Evolutionary conservation across 2,797 vertebrate genomes (phyloP), one percentile per base, ranked within the genome.

Genomic region (Allobates femoralis): DNA sequence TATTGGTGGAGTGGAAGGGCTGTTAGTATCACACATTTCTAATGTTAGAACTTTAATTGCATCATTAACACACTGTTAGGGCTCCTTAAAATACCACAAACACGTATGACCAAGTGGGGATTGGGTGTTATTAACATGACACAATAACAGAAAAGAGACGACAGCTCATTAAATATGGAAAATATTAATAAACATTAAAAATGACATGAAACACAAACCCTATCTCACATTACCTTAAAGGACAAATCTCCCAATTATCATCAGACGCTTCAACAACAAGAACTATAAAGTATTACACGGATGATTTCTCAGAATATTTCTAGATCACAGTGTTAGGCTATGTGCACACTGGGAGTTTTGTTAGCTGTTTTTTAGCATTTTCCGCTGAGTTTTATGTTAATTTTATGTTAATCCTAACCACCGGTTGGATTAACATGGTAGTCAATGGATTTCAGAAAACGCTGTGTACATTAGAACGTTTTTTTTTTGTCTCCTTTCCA

Each of bases 11-110:
- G 78, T 58, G 67, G 46, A 14, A 30, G 78, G 53, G 30, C 5
- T 30, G 0, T 26, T 79, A 71, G n/a, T 41, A 37, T 37, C 41
- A 79, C n/a, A 79, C 23, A 6, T 67, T 71, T 28, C 34, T 71
- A 28, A 55, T 28, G 12, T 73, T 34, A 55, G 30, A n/a, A 21
- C 66, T 85, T 71, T 85, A 85, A 79, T 85, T 26, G 60, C 75
- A 23, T 85, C 32, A 69, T 79, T 78, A 66, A 67, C 75, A 85
- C 50, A 79, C 56, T 56, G 23, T 79, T 55, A 78, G 11, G 28
- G 7, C 19, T 77, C 71, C 64, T 77, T 84, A 84, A 60, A 83
- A 60, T 71, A 83, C 4, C 34, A 26, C 23, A 15, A 26, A 37
- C 41, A 64, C 5, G 26, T 2, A 28, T 23, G 37, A 64, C 41